These are phyloP conservation scores for Myzus persicae DNA, from an alignment of 1,140 invertebrate genomes.

Conservation along the genomic window DNA sequence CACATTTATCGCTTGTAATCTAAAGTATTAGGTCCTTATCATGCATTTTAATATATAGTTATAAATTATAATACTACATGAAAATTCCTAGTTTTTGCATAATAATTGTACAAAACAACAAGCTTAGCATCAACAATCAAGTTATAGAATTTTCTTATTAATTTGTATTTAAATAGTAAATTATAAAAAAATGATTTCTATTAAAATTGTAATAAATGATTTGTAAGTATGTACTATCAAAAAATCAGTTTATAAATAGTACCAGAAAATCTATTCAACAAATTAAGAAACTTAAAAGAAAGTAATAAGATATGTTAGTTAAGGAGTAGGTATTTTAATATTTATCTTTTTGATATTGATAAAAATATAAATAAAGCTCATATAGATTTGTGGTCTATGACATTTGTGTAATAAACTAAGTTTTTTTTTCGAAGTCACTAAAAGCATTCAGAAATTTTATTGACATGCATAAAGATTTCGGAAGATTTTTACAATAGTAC, in stretches of 20 bases:
- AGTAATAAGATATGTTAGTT: too few species aligned
- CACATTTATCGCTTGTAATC: neutral
- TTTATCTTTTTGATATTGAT: neutral
- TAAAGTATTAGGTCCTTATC: neutral
- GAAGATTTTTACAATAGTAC: conserved; percentile 17
- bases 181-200: too few species aligned
- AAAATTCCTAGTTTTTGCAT: neutral
- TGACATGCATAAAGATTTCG: neutral
- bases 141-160: neutral
- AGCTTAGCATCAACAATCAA: neutral
- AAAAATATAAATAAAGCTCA: neutral
- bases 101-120: neutral
- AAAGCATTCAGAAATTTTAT: neutral
- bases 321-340: too few species aligned
- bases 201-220: neutral
- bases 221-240: too few species aligned
- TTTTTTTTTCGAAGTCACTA: neutral
- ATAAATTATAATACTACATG: neutral
- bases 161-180: neutral
- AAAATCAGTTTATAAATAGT: too few species aligned
- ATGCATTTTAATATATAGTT: neutral
- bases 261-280: too few species aligned
- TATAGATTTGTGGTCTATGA: neutral
- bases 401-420: neutral
- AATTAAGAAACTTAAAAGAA: neutral